Conservation (phyloP, 1,140 invertebrate species). For the Leptoteleia sp. region DNA sequence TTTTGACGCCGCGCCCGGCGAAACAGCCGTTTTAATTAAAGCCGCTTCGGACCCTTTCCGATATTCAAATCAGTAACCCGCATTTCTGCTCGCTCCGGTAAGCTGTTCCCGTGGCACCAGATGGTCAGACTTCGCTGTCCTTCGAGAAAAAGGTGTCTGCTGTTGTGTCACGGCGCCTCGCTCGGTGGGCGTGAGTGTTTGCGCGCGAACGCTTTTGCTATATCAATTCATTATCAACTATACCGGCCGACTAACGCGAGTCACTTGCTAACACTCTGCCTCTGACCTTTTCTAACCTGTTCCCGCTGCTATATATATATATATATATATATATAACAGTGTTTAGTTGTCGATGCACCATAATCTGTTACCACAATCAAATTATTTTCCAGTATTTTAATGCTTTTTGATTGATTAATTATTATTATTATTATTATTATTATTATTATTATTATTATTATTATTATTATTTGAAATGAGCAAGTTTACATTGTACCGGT, state of each 20-base stretch:
- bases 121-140: conserved; percentile 69
- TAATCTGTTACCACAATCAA: too few species aligned
- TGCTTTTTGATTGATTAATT: too few species aligned
- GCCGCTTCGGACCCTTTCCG: conserved; percentile 65
- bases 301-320: conserved; percentile 4
- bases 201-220: conserved; percentile 14
- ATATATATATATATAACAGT: conserved; percentile 13
- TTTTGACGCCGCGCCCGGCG: conserved; percentile 68
- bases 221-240: conserved; percentile 47
- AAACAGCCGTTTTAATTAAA: conserved; percentile 79
- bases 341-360: too few species aligned
- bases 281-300: conserved; percentile 51
- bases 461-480: too few species aligned
- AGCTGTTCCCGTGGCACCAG: conserved; percentile 65
- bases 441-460: too few species aligned
- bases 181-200: background rate
- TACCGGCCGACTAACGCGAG: conserved; percentile 10
- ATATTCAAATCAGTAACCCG: conserved; percentile 76
- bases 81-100: conserved; percentile 68
- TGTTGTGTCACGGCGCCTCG: conserved; percentile 11
- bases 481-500: too few species aligned
- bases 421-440: too few species aligned
- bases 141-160: conserved; percentile 70
- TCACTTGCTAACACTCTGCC: conserved; percentile 11
- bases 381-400: too few species aligned